A percentile compares a stretch with the other conserved stretches of the same genome.
These are phyloP conservation scores for Lasioglossum albipes DNA, from an alignment of 1,140 invertebrate species.

Conservation along the genomic window DNA sequence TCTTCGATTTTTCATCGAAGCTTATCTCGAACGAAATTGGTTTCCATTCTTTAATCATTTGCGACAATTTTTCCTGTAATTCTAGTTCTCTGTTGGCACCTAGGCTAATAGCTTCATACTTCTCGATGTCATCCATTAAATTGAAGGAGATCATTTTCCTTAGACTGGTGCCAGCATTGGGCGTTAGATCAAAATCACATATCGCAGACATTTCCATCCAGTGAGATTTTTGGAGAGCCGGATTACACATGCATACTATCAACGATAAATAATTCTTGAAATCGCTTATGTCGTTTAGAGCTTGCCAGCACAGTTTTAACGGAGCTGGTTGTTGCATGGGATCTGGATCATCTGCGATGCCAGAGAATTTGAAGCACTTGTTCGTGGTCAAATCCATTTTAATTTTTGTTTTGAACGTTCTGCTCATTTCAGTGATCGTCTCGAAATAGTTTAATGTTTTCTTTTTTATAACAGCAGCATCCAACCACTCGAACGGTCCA, in stretches of 20 bases:
- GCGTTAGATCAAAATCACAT: constrained; percentile 83
- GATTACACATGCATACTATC: constrained; percentile 85
- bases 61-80: constrained; percentile 82
- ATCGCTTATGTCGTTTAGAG: constrained; percentile 81
- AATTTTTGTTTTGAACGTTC: constrained; percentile 82
- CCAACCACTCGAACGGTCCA: constrained; percentile 84
- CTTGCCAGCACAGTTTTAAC: constrained; percentile 81
- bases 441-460: constrained; percentile 78
- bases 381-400: constrained; percentile 79
- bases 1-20: constrained; percentile 78
- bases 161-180: constrained; percentile 84
- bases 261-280: constrained; percentile 84
- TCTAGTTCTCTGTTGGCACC: constrained; percentile 85
- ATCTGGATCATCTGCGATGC: constrained; percentile 82
- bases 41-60: constrained; percentile 85
- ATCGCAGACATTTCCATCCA: constrained; percentile 87
- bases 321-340: constrained; percentile 82
- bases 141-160: constrained; percentile 83
- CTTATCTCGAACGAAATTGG: constrained; percentile 79
- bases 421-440: constrained; percentile 82
- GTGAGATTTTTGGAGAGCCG: constrained; percentile 84
- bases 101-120: constrained; percentile 84
- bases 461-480: constrained; percentile 79
- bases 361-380: constrained; percentile 76
- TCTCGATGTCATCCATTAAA: constrained; percentile 82